Evolutionary conservation across 1,140 invertebrate genomes (phyloP).

Genomic region (Diachasma alloeum): DNA sequence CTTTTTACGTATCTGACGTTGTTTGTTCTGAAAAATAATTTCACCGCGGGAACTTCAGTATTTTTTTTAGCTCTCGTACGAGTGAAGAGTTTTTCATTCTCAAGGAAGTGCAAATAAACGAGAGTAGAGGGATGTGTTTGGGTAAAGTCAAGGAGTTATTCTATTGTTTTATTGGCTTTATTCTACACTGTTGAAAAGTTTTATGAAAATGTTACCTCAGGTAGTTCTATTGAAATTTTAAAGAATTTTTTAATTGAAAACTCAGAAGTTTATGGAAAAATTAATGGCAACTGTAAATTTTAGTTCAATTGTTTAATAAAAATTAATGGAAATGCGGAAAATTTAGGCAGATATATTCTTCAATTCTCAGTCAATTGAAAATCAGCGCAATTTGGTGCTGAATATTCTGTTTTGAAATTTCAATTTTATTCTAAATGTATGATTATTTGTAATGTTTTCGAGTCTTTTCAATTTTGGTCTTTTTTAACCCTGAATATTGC

Average conservation of each 20-base stretch:
- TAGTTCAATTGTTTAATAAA: too few species aligned
- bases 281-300: too few species aligned
- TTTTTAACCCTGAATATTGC: background rate
- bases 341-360: too few species aligned
- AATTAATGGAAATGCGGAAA: too few species aligned
- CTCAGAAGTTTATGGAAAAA: too few species aligned
- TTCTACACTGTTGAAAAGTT: background rate
- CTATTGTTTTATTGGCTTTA: background rate
- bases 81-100: background rate
- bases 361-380: too few species aligned
- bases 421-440: too few species aligned
- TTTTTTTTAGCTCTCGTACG: background rate
- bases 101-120: slow-evolving; percentile 19
- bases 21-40: background rate
- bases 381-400: too few species aligned
- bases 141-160: slow-evolving; percentile 22
- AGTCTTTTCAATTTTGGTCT: background rate
- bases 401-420: too few species aligned
- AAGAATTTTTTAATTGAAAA: too few species aligned
- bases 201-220: background rate
- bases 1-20: background rate
- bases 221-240: too few species aligned
- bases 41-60: background rate
- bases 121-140: slow-evolving; percentile 16
- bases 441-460: too few species aligned